Conservation (phyloP, 1,140 invertebrate genomes). For the Listronotus bonariensis region DNA sequence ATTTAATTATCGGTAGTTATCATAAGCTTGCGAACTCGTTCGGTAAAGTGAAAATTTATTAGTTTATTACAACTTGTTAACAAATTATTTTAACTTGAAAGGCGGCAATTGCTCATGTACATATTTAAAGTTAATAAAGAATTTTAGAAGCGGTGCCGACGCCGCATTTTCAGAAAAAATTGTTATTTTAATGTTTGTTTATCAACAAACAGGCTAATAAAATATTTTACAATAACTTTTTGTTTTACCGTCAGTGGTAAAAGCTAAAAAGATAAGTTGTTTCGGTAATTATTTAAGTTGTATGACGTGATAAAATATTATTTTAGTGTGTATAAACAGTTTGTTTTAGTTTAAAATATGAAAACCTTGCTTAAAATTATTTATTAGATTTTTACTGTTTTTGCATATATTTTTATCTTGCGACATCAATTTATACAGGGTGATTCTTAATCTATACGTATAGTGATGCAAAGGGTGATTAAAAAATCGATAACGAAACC, state of each 20-base stretch:
- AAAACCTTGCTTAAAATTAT: too few relatives aligned
- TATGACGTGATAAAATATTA: too few relatives aligned
- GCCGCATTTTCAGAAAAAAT: slow-evolving; percentile 16
- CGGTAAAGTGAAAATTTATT: slow-evolving; percentile 16
- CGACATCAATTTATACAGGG: too few relatives aligned
- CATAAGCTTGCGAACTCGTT: neutral
- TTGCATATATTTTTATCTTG: neutral
- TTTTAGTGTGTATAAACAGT: too few relatives aligned
- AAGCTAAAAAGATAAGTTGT: neutral
- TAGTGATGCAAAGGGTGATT: too few relatives aligned
- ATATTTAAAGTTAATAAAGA: slow-evolving; percentile 22
- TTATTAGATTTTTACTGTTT: neutral
- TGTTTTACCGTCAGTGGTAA: slow-evolving; percentile 6
- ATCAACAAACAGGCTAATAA: slow-evolving; percentile 15
- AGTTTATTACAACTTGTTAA: slow-evolving; percentile 12
- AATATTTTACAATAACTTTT: slow-evolving; percentile 16
- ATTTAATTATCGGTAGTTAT: slow-evolving; percentile 7
- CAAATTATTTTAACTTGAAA: slow-evolving; percentile 19
- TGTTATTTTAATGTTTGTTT: slow-evolving; percentile 24
- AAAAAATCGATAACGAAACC: too few relatives aligned
- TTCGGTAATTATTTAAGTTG: neutral
- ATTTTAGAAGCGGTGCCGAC: slow-evolving; percentile 1
- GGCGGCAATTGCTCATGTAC: slow-evolving; percentile 12
- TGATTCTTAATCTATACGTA: too few relatives aligned
- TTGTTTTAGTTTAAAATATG: too few relatives aligned